A percentile compares a stretch with the other conserved stretches of the same genome.
Conservation (phyloP, 2,113 vertebrate genomes). For the Pelecanus crispus region DNA sequence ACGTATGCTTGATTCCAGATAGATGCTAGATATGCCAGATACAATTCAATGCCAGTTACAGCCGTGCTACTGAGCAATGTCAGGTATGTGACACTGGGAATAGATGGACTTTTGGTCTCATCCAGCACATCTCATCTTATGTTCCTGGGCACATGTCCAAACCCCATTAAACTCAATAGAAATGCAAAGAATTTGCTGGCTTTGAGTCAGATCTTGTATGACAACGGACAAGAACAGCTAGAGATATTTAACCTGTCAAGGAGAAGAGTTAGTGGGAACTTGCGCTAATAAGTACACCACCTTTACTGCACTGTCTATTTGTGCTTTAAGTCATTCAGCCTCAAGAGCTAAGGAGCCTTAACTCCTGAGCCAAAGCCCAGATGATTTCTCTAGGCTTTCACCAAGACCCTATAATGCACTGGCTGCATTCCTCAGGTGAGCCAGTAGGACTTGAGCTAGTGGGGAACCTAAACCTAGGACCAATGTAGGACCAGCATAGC, state of each 20-base stretch:
- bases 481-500: not conserved
- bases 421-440: not conserved
- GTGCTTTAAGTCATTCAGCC: not conserved
- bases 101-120: slow-evolving; percentile 3
- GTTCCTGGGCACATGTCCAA: slow-evolving; percentile 15
- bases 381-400: not conserved
- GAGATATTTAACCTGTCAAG: not conserved
- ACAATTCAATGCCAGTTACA: not conserved
- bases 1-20: not conserved
- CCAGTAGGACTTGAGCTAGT: not conserved
- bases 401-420: not conserved
- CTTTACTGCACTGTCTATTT: not conserved
- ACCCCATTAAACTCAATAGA: slow-evolving; percentile 12
- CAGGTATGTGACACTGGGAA: not conserved
- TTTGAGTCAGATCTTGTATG: slow-evolving; percentile 4
- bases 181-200: slow-evolving; percentile 20
- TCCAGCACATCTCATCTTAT: slow-evolving; percentile 23
- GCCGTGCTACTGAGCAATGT: not conserved
- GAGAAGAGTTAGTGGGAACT: not conserved
- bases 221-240: not conserved
- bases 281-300: not conserved
- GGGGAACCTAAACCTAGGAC: not conserved
- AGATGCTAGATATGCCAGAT: not conserved
- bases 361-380: not conserved
- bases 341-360: not conserved